Percentiles rank a stretch among this genome's conserved stretches.
These are phyloP conservation scores for Tangachromis dhanisi DNA, from an alignment of 2,113 vertebrate species.

Conservation along the genomic window DNA sequence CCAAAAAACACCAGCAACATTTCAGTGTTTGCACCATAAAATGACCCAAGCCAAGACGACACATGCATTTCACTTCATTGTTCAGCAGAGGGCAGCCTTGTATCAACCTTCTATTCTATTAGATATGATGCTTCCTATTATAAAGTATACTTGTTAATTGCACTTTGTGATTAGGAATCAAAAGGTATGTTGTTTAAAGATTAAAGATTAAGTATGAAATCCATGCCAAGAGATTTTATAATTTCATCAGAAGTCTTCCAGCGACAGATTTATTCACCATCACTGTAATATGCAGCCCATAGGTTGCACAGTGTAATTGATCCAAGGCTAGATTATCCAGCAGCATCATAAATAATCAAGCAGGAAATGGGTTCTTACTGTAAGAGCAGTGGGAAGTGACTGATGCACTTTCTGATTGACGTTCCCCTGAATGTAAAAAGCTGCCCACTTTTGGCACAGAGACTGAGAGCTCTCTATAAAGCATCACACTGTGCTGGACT, in stretches of 20 bases:
- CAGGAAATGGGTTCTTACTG: constrained; percentile 37
- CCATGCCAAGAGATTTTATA: not conserved
- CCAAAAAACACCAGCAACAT: not conserved
- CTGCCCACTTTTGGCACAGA: not conserved
- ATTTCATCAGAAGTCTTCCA: not conserved
- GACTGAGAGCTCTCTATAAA: not conserved
- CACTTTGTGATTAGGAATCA: not conserved
- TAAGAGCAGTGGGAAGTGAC: not conserved
- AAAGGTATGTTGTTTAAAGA: not conserved
- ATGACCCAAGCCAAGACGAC: not conserved
- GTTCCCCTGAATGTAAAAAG: not conserved
- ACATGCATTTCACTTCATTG: not conserved
- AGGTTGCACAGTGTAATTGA: constrained; percentile 19
- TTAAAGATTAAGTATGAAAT: not conserved
- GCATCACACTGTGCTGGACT: not conserved
- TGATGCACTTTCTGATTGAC: not conserved
- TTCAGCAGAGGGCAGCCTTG: constrained; percentile 44
- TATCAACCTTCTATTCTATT: not conserved
- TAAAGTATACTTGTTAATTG: not conserved
- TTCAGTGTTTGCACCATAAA: not conserved
- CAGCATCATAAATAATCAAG: constrained; percentile 32
- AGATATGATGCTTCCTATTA: not conserved
- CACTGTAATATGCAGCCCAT: constrained; percentile 5
- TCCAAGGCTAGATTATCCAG: constrained; percentile 20
- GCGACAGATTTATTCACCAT: not conserved